Conservation (phyloP, 2,797 vertebrate genomes). For the Dendrocincla fuliginosa region DNA sequence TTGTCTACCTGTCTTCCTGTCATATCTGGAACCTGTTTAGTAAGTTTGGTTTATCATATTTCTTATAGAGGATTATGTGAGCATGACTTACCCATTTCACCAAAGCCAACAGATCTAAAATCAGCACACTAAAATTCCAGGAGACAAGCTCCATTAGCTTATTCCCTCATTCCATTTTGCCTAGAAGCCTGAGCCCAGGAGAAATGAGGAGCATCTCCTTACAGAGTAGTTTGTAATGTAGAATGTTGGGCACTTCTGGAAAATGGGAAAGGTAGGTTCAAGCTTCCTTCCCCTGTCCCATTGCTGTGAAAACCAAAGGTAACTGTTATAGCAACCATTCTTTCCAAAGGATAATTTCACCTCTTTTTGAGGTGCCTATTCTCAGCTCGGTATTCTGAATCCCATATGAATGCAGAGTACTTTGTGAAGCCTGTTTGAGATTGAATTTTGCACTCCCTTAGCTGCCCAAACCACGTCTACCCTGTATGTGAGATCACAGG, state of each 20-base stretch:
- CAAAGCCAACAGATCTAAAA: not conserved
- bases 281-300: not conserved
- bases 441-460: not conserved
- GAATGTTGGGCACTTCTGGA: not conserved
- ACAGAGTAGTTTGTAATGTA: not conserved
- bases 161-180: not conserved
- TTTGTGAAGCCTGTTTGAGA: not conserved
- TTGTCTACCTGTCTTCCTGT: conserved; percentile 32
- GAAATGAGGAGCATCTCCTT: not conserved
- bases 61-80: not conserved
- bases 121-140: not conserved
- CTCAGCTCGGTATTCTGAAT: not conserved
- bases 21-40: conserved; percentile 8
- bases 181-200: not conserved
- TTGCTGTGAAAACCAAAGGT: not conserved
- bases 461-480: not conserved
- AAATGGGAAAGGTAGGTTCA: not conserved
- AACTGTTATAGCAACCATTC: not conserved
- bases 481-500: not conserved
- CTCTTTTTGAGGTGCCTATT: not conserved
- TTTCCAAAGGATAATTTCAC: not conserved
- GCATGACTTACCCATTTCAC: not conserved
- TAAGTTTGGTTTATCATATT: conserved; percentile 22
- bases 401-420: not conserved
- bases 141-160: not conserved